These are phyloP conservation scores for Muscicapa adusta DNA, from an alignment of 2,113 vertebrate species.

Conservation along the genomic window DNA sequence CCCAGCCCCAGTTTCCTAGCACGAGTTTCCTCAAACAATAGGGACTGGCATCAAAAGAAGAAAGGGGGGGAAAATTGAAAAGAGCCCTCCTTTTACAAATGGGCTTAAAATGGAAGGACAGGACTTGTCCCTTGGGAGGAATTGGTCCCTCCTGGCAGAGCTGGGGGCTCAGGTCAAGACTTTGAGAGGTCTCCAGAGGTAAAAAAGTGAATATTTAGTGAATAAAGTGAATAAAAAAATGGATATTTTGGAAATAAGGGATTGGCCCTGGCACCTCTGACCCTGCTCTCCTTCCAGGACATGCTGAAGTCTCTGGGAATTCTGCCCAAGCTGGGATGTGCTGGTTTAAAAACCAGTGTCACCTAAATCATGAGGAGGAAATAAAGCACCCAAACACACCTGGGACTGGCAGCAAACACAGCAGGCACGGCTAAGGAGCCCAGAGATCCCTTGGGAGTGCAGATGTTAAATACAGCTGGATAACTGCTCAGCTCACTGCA, in stretches of 20 bases:
- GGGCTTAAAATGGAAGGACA: neutral
- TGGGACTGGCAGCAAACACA: neutral
- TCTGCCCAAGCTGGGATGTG: neutral
- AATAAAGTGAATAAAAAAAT: too few species aligned
- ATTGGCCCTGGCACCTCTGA: neutral
- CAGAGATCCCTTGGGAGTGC: neutral
- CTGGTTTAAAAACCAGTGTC: neutral
- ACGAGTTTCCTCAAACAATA: constrained; percentile 49
- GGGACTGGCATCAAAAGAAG: neutral
- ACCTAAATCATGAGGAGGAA: neutral
- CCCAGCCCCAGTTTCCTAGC: constrained; percentile 23
- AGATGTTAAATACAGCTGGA: neutral
- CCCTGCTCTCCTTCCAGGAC: neutral
- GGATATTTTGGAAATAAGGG: neutral
- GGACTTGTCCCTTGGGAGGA: neutral
- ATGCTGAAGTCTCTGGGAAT: neutral
- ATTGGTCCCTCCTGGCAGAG: neutral
- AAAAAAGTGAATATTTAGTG: too few species aligned
- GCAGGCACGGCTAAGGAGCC: neutral
- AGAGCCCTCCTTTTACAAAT: neutral
- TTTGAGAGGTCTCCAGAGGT: neutral
- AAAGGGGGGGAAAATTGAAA: neutral
- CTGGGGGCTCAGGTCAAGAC: neutral
- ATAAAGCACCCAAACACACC: neutral
- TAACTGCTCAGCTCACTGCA: neutral